Conservation (phyloP, 2,797 vertebrate genomes). For the Dryobates pubescens region DNA sequence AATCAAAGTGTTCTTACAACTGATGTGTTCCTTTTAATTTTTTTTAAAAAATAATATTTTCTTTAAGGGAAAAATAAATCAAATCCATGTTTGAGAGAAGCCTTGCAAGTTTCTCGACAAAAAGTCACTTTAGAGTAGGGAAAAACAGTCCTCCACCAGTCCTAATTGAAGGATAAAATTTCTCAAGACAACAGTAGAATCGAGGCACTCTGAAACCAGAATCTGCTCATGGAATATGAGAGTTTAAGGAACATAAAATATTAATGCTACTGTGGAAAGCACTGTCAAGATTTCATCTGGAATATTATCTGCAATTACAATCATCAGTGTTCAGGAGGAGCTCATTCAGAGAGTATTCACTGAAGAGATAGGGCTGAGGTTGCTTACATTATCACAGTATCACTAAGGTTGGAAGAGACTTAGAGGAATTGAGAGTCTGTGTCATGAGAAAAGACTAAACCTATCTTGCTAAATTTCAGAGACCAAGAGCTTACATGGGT, state of each 20-base stretch:
- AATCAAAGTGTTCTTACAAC: not conserved
- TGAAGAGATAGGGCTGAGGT: not conserved
- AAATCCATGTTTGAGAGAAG: not conserved
- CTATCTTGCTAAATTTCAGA: not conserved
- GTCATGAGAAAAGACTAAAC: not conserved
- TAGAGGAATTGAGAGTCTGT: not conserved
- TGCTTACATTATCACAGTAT: not conserved
- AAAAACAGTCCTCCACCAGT: not conserved
- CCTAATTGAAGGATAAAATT: not conserved
- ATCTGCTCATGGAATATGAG: not conserved
- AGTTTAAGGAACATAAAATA: constrained; percentile 46
- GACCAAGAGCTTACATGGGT: not conserved
- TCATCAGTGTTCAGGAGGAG: not conserved
- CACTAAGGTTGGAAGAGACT: too few relatives aligned
- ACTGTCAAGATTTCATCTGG: not conserved
- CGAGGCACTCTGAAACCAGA: not conserved
- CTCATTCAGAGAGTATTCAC: not conserved
- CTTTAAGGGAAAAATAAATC: not conserved
- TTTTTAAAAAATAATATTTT: not conserved
- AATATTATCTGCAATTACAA: not conserved
- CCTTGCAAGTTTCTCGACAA: not conserved
- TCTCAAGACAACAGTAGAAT: constrained; percentile 2
- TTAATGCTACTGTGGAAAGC: constrained; percentile 3
- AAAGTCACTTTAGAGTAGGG: not conserved
- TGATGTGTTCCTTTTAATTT: not conserved